These are phyloP conservation scores for Callocephalon fimbriatum DNA, from an alignment of 2,113 vertebrate species.

Conservation along the genomic window DNA sequence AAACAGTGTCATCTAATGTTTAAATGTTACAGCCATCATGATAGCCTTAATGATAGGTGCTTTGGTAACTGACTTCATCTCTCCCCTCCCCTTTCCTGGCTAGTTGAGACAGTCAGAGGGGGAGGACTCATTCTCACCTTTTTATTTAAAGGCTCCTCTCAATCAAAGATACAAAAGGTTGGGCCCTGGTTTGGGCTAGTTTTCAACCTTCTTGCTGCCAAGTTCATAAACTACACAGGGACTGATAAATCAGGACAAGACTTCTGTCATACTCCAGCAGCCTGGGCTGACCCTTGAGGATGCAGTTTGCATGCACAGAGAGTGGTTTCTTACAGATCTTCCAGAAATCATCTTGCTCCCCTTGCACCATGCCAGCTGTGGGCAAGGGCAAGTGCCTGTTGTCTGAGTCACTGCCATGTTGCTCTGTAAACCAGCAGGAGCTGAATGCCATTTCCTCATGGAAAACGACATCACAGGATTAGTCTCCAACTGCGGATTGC, in stretches of 20 bases:
- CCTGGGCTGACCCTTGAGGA: background rate
- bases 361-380: background rate
- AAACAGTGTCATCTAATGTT: background rate
- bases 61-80: background rate
- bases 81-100: fast-evolving
- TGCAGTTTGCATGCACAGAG: background rate
- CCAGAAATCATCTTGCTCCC: background rate
- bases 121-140: fast-evolving
- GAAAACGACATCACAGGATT: background rate
- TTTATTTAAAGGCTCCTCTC: background rate
- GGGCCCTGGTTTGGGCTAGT: background rate
- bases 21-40: background rate
- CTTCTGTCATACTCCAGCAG: fast-evolving
- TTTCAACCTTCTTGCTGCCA: background rate
- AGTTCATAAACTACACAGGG: background rate
- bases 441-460: background rate
- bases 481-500: background rate
- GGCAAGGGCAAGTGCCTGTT: background rate
- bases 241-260: background rate
- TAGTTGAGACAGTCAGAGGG: background rate
- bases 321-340: background rate
- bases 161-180: background rate
- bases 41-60: background rate
- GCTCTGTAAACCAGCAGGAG: background rate
- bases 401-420: background rate